phyloP scores from a whole-genome alignment of 2,797 vertebrate genomes.

The Carcharodon carcharias region DNA sequence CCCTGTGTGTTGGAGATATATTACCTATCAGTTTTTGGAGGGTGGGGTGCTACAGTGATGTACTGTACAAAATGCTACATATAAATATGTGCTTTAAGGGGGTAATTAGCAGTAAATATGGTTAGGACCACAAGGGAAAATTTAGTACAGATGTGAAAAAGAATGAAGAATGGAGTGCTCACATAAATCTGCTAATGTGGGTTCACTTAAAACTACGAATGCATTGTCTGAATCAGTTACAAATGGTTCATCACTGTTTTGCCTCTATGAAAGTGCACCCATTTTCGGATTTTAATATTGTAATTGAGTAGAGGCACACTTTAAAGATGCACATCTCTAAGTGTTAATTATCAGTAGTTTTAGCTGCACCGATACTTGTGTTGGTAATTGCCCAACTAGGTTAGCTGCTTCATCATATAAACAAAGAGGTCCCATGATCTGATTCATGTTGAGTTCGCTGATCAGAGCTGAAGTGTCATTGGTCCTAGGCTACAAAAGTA shows the following conservation, averaged over 20 bases:
- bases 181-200: not conserved
- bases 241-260: not conserved
- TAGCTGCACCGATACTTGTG: not conserved
- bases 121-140: slow-evolving; percentile 30
- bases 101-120: slow-evolving; percentile 30
- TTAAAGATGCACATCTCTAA: not conserved
- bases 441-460: not conserved
- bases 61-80: not conserved
- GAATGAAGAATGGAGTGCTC: slow-evolving; percentile 19
- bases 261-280: not conserved
- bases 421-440: not conserved
- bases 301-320: not conserved
- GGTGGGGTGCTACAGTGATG: not conserved
- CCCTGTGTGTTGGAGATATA: not conserved
- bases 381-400: not conserved
- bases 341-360: not conserved
- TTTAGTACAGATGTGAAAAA: slow-evolving; percentile 33
- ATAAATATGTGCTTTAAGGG: not conserved
- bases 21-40: not conserved
- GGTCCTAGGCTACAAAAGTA: not conserved
- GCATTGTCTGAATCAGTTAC: not conserved
- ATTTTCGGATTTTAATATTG: not conserved
- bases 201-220: slow-evolving; percentile 6
- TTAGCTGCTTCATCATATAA: not conserved
- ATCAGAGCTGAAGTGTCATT: not conserved